These are phyloP conservation scores for Numida meleagris DNA, from an alignment of 2,113 vertebrate species.

Conservation along the genomic window DNA sequence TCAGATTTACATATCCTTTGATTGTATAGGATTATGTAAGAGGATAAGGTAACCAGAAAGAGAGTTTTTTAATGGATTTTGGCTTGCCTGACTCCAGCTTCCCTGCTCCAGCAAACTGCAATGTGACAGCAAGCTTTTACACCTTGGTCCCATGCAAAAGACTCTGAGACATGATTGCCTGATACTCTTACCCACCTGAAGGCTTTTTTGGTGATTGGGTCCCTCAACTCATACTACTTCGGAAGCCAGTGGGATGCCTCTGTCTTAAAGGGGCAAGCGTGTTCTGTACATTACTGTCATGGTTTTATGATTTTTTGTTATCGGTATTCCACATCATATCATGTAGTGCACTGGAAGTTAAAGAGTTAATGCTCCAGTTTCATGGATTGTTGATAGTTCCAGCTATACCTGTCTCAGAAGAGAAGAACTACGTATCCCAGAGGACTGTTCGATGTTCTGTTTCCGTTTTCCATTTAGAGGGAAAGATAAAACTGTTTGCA, in stretches of 20 bases:
- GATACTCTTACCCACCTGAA: not conserved
- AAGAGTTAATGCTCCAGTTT: too few species aligned
- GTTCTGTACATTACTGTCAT: not conserved
- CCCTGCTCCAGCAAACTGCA: not conserved
- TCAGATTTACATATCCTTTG: too few species aligned
- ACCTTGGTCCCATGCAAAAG: fast-evolving
- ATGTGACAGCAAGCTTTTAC: not conserved
- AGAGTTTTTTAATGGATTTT: not conserved
- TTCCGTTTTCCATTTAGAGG: too few species aligned
- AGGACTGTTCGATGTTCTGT: too few species aligned
- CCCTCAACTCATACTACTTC: not conserved
- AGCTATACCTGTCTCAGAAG: too few species aligned
- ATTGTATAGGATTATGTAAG: not conserved
- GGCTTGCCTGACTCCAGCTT: not conserved
- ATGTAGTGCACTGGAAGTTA: too few species aligned
- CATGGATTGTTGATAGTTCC: too few species aligned
- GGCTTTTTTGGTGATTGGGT: too few species aligned
- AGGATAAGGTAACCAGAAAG: fast-evolving
- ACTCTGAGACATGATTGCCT: not conserved
- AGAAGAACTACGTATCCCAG: too few species aligned
- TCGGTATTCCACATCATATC: too few species aligned
- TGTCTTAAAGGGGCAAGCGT: not conserved
- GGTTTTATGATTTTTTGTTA: too few species aligned
- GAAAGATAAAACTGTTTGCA: too few species aligned
- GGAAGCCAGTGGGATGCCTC: fast-evolving